These are phyloP conservation scores for Halisarca cf. caerulea DNA, from an alignment of 37 sponge, comb jelly and placozoan species.

Conservation along the genomic window DNA sequence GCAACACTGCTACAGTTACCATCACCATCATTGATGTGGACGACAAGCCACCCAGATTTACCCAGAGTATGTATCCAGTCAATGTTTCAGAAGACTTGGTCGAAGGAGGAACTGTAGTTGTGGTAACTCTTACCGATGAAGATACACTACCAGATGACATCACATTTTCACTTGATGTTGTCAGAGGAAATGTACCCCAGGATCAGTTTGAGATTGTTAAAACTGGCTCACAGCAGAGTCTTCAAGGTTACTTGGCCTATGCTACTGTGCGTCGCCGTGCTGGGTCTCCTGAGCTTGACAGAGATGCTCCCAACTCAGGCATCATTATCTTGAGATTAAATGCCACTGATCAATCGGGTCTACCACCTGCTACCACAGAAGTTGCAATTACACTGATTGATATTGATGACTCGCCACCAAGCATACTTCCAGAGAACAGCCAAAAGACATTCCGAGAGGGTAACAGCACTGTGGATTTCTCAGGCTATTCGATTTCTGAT, in stretches of 20 bases:
- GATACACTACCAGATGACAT: conserved; percentile 2
- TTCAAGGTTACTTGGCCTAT: background rate
- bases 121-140: background rate
- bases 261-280: background rate
- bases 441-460: background rate
- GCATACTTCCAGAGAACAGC: background rate
- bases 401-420: background rate
- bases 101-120: conserved; percentile 13
- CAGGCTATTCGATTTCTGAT: conserved; percentile 34
- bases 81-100: conserved; percentile 26
- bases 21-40: conserved; percentile 61
- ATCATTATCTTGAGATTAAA: background rate
- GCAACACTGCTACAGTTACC: conserved; percentile 30
- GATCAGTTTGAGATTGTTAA: conserved; percentile 4
- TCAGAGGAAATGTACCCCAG: background rate
- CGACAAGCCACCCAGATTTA: conserved; percentile 57
- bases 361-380: background rate
- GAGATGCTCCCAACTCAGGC: conserved; percentile 8
- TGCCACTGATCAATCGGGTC: background rate
- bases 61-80: background rate
- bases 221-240: background rate
- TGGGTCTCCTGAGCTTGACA: background rate
- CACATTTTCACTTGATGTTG: background rate
- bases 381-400: background rate
- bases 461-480: background rate